These are phyloP conservation scores for Ips nitidus DNA, from an alignment of 1,140 invertebrate genomes.

Conservation along the genomic window DNA sequence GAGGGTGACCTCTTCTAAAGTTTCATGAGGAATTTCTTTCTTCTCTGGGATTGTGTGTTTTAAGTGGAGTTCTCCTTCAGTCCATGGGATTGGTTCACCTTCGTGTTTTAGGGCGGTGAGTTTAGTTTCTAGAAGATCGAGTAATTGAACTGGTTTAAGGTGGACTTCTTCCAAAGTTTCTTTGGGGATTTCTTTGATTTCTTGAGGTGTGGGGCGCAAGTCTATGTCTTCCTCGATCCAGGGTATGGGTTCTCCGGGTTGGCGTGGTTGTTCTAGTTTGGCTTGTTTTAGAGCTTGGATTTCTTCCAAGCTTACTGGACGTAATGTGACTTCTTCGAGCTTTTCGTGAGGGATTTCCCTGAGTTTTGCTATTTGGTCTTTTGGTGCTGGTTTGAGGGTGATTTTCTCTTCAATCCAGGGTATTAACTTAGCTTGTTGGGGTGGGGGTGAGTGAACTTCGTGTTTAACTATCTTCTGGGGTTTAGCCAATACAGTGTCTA, in stretches of 20 bases:
- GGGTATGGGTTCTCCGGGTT: conserved; percentile 44
- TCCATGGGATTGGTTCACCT: conserved; percentile 50
- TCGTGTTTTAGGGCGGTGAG: conserved; percentile 15
- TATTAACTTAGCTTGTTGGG: conserved; percentile 33
- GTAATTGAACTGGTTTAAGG: conserved; percentile 39
- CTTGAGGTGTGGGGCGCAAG: conserved; percentile 51
- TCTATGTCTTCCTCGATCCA: conserved; percentile 54
- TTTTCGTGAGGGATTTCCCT: conserved; percentile 43
- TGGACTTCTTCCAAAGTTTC: conserved; percentile 45
- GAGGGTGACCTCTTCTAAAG: conserved; percentile 41
- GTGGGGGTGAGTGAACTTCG: conserved; percentile 1
- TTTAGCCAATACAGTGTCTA: conserved; percentile 27
- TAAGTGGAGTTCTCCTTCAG: conserved; percentile 51
- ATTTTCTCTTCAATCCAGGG: conserved; percentile 44
- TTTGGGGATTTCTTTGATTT: conserved; percentile 52
- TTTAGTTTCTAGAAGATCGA: conserved; percentile 40
- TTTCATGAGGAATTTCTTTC: conserved; percentile 52
- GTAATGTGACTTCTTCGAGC: conserved; percentile 25
- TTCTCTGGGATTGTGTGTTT: conserved; percentile 51
- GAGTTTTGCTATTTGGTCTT: conserved; percentile 41
- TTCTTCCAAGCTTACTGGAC: conserved; percentile 25
- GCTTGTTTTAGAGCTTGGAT: conserved; percentile 31
- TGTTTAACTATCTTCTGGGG: conserved; percentile 15
- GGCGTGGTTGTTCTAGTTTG: conserved; percentile 25
- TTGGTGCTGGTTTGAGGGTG: conserved; percentile 41